phyloP scores from a whole-genome alignment of 2,797 vertebrate species.

The Rachycentron canadum region DNA sequence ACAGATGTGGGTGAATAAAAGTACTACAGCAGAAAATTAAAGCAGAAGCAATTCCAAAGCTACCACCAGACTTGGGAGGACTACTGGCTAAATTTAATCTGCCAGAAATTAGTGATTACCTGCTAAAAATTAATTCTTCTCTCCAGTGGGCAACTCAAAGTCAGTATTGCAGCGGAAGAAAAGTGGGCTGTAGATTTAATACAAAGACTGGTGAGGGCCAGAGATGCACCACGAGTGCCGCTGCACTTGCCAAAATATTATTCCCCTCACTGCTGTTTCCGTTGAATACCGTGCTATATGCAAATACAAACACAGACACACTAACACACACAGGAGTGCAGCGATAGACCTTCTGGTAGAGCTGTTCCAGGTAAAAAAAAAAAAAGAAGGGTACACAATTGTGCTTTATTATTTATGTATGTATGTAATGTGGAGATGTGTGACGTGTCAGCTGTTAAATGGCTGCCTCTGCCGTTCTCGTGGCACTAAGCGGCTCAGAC shows the following conservation, averaged over 20 bases:
- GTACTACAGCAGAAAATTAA: slow-evolving; percentile 53
- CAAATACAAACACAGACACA: slow-evolving; percentile 18
- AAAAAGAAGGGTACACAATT: slow-evolving; percentile 2
- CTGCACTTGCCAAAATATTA: slow-evolving; percentile 46
- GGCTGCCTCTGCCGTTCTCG: slow-evolving; percentile 47
- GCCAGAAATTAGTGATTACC: slow-evolving; percentile 58
- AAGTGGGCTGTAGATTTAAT: slow-evolving; percentile 47
- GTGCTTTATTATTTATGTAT: slow-evolving; percentile 9
- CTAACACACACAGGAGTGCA: slow-evolving; percentile 10
- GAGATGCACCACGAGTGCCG: slow-evolving; percentile 37
- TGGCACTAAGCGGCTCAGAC: slow-evolving; percentile 45
- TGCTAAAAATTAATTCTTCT: slow-evolving; percentile 56
- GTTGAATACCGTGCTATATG: slow-evolving; percentile 6
- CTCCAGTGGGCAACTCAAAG: slow-evolving; percentile 55
- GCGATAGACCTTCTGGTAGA: slow-evolving; percentile 1
- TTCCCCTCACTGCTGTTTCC: slow-evolving; percentile 40
- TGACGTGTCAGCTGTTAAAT: slow-evolving; percentile 54
- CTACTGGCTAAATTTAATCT: slow-evolving; percentile 53
- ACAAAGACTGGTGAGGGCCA: slow-evolving; percentile 48
- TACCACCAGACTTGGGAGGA: slow-evolving; percentile 34
- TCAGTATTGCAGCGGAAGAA: slow-evolving; percentile 31
- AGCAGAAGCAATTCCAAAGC: slow-evolving; percentile 52
- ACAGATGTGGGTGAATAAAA: slow-evolving; percentile 42
- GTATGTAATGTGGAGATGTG: slow-evolving; percentile 31
- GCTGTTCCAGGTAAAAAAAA: too few species aligned